These are phyloP conservation scores for Melopsittacus undulatus DNA, from an alignment of 2,797 vertebrate genomes.

Conservation along the genomic window DNA sequence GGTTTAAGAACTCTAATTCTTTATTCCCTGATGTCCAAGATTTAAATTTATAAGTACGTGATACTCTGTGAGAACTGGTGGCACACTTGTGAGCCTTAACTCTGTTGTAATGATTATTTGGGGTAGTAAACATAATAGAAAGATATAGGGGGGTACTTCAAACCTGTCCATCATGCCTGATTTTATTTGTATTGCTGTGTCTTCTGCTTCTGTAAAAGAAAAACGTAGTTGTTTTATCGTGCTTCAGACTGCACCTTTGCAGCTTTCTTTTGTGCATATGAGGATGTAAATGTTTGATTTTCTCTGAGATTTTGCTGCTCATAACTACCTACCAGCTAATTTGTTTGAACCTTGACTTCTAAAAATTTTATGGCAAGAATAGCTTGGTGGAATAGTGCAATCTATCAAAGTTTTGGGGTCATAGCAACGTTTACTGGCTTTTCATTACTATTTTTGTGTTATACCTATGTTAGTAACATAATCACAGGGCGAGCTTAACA, in stretches of 20 bases:
- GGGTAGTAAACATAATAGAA: background rate
- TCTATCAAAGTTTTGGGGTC: background rate
- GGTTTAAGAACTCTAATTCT: background rate
- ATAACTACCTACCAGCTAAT: constrained; percentile 63
- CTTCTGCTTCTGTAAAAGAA: constrained; percentile 56
- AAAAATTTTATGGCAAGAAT: constrained; percentile 54
- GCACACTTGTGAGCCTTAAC: background rate
- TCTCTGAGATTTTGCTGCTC: constrained; percentile 56
- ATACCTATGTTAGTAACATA: constrained; percentile 1
- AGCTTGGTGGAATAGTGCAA: constrained; percentile 10
- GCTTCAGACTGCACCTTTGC: constrained; percentile 57
- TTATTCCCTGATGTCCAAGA: background rate
- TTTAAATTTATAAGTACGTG: background rate
- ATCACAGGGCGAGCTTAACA: background rate
- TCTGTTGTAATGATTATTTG: background rate
- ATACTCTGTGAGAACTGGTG: background rate
- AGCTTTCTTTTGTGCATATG: constrained; percentile 18
- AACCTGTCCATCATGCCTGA: background rate
- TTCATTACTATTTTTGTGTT: constrained; percentile 5
- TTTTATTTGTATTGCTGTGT: constrained; percentile 29
- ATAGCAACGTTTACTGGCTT: constrained; percentile 18
- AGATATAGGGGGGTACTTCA: background rate
- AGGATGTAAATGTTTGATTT: constrained; percentile 66
- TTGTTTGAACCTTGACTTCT: constrained; percentile 56
- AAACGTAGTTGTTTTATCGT: constrained; percentile 54